Evolutionary conservation across 2,888 invertebrate genomes (phyloP).

Genomic region (Oxycera nigricornis): DNA sequence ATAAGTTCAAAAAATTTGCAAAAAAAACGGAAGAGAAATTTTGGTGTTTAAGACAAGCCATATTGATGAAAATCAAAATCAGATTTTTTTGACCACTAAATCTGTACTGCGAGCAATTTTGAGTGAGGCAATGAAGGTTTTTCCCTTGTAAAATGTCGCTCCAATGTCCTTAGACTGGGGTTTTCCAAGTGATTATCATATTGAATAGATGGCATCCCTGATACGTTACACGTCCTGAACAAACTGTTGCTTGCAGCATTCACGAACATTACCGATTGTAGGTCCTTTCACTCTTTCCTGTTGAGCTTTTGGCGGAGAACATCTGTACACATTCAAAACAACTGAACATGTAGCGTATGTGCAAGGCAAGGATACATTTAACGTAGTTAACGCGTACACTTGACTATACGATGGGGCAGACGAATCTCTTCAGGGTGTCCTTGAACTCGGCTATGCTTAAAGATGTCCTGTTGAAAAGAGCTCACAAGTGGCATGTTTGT

Average conservation of each 20-base stretch:
- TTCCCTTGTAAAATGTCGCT: too few relatives aligned
- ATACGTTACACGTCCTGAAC: neutral
- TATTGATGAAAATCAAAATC: too few relatives aligned
- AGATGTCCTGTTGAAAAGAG: neutral
- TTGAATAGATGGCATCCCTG: constrained; percentile 13
- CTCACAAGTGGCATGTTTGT: neutral
- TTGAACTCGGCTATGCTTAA: constrained; percentile 16
- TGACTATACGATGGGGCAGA: neutral
- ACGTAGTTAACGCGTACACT: constrained; percentile 27
- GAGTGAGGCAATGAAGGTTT: too few relatives aligned
- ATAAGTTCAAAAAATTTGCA: too few relatives aligned
- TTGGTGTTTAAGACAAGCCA: too few relatives aligned
- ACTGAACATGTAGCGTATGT: too few relatives aligned
- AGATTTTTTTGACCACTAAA: too few relatives aligned
- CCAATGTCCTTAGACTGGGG: too few relatives aligned
- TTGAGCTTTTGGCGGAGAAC: constrained; percentile 4
- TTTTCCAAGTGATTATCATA: too few relatives aligned
- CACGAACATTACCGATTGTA: neutral
- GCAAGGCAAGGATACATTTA: constrained; percentile 18
- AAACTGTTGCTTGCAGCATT: constrained; percentile 15
- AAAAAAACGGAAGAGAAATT: too few relatives aligned
- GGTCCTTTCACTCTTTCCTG: neutral
- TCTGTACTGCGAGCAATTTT: too few relatives aligned
- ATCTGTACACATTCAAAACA: neutral
- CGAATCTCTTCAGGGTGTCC: neutral